Conservation (phyloP, 2,113 vertebrate species). For the Arothron firmamentum region DNA sequence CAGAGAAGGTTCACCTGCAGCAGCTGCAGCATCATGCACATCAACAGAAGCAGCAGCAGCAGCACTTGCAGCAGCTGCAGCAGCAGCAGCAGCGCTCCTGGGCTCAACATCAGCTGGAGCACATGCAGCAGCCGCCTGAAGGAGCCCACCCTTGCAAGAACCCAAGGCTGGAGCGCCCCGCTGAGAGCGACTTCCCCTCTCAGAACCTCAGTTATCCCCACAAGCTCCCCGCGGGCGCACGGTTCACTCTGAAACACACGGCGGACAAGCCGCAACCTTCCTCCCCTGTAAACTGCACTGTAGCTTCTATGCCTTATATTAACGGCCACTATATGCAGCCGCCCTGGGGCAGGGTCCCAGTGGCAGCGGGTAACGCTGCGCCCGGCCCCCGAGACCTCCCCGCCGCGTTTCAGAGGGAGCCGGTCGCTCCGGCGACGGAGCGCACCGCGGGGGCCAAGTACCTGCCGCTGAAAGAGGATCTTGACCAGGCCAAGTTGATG, state of each 20-base stretch:
- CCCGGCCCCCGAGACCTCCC: constrained; percentile 88
- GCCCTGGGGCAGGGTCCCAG: constrained; percentile 85
- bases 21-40: constrained; percentile 76
- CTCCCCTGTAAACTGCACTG: constrained; percentile 84
- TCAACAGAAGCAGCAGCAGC: constrained; percentile 78
- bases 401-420: constrained; percentile 83
- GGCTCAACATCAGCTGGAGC: constrained; percentile 92
- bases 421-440: constrained; percentile 80
- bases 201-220: constrained; percentile 80
- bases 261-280: constrained; percentile 85
- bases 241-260: constrained; percentile 85
- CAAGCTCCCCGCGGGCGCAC: constrained; percentile 83
- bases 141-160: constrained; percentile 82
- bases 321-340: constrained; percentile 90
- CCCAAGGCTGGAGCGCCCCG: constrained; percentile 66
- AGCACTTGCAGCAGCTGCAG: constrained; percentile 76
- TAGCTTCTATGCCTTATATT: constrained; percentile 81
- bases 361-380: constrained; percentile 88
- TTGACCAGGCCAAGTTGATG: constrained; percentile 82
- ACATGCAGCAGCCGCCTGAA: constrained; percentile 89
- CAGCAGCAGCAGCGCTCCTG: constrained; percentile 83
- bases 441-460: constrained; percentile 85
- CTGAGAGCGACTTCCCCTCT: constrained; percentile 76
- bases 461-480: constrained; percentile 78
- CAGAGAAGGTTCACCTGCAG: constrained; percentile 80